Evolutionary conservation across 2,888 invertebrate species (phyloP).

Genomic region (Watsonalla cultraria): DNA sequence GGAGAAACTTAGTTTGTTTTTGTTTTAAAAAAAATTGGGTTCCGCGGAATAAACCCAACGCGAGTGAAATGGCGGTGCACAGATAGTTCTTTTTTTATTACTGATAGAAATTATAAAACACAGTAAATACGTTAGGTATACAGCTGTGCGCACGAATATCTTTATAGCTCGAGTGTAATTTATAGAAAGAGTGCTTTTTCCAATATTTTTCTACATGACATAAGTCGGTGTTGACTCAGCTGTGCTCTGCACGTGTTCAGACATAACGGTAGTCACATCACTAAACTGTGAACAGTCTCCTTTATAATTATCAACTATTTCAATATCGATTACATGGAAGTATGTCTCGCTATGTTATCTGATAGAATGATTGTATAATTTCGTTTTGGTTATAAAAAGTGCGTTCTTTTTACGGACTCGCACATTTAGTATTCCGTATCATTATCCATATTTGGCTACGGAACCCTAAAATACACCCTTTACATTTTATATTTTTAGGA

Average conservation of each 20-base stretch:
- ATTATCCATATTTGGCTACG: no score
- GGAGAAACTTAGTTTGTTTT: conserved; percentile 10
- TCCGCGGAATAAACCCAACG: no score
- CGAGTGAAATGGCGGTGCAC: no score
- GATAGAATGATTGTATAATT: neutral
- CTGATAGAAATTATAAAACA: no score
- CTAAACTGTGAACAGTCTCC: conserved; percentile 28
- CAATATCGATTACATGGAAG: conserved; percentile 1
- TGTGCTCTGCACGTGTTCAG: conserved; percentile 38
- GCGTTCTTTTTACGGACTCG: no score
- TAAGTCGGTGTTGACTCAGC: conserved; percentile 35
- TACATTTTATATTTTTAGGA: no score
- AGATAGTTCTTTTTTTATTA: no score
- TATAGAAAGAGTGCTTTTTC: neutral
- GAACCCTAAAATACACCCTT: no score
- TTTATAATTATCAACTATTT: conserved; percentile 9
- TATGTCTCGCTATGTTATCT: neutral
- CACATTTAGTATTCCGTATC: no score
- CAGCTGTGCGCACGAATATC: no score
- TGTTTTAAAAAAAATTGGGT: conserved; percentile 12
- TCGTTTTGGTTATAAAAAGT: no score
- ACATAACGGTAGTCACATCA: conserved; percentile 19
- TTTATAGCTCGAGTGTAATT: neutral
- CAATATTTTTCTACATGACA: conserved; percentile 17
- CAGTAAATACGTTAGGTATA: no score